Base-by-base conservation (phyloP, 2,888 invertebrate genomes). In the Nymphalis polychloros region DNA sequence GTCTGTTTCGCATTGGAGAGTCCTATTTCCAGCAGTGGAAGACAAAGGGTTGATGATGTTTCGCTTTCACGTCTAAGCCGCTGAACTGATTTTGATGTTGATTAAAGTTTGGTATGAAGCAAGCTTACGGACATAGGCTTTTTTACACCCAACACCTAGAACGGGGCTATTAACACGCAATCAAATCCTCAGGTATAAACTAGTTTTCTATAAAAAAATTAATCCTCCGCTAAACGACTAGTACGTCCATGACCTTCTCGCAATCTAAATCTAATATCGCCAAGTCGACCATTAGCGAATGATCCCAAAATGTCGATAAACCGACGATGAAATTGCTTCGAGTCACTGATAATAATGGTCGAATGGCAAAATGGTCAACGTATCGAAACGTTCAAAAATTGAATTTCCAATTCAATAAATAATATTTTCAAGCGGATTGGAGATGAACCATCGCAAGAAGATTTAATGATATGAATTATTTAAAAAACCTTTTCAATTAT, bases 291-390 rank as follows among this genome's bases (percentile, higher is more conserved):
- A 76, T 75, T 76, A 78, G 71, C 75, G 69, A 67, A 67, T 63
- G 77, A 78, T 78, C 73, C 72, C 69, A 66, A 62, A 67, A 63
- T 68, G 64, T 64, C 59, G 77, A 76, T 77, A 77, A 72, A 69
- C 63, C 72, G 70, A 50, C 63, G 52, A 74, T 75, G 60, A 78
- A 79, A 78, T 79, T 78, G 77, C 76, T 70, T 70, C 67, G 75
- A 73, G 74, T 73, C 74, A 75, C 75, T 75, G 78, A 75, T 77
- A 78, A 74, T 66, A 63, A 64, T 53, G 67, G 27, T 50, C 48
- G 41, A 50, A 19, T 60, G 49, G 53, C 27, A 55, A 66, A 23
- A 67, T 23, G 55, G 35, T 35, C 19, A 31, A 35, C 61, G 48
- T 48, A 53, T 35, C 31, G 46, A 47, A 55, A 55, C 31, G 31